Percentiles rank a stretch among this genome's conserved stretches.
Conservation (phyloP, 1,140 invertebrate genomes). For the Zaprionus nigranus region DNA sequence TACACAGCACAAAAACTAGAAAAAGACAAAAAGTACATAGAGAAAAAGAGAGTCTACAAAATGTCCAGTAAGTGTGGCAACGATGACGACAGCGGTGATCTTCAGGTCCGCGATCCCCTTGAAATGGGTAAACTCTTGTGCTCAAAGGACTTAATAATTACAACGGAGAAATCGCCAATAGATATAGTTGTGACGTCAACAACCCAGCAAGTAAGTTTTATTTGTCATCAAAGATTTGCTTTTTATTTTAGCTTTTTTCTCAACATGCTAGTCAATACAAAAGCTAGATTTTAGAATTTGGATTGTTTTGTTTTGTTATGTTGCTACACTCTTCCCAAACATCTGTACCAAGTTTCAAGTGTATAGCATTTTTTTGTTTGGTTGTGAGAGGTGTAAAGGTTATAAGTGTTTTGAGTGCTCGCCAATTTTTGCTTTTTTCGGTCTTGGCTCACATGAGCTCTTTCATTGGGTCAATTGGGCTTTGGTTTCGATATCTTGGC, state of each 20-base stretch:
- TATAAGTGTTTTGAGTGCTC: too few relatives aligned
- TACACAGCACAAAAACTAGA: not conserved
- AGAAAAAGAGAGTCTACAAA: not conserved
- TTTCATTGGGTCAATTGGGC: too few relatives aligned
- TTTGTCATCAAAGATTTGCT: not conserved
- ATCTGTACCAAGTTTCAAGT: too few relatives aligned
- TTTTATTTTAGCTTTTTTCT: too few relatives aligned
- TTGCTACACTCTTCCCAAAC: too few relatives aligned
- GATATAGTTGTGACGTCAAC: conserved; percentile 27
- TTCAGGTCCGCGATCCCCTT: conserved; percentile 50
- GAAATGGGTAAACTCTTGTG: conserved; percentile 53
- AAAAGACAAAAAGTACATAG: not conserved
- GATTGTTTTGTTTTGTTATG: too few relatives aligned
- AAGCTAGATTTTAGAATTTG: not conserved
- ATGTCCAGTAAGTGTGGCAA: conserved; percentile 67
- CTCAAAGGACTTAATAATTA: conserved; percentile 51
- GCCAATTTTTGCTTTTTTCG: too few relatives aligned
- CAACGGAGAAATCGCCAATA: conserved; percentile 15
- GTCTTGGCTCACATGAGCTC: too few relatives aligned
- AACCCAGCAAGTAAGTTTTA: conserved; percentile 54
- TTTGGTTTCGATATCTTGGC: too few relatives aligned
- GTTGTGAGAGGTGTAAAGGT: too few relatives aligned
- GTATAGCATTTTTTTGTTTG: too few relatives aligned
- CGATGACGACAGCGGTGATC: conserved; percentile 63
- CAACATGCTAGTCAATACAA: too few relatives aligned